Evolutionary conservation across 1,140 invertebrate genomes (phyloP).

Genomic region (Cheumatopsyche charites): DNA sequence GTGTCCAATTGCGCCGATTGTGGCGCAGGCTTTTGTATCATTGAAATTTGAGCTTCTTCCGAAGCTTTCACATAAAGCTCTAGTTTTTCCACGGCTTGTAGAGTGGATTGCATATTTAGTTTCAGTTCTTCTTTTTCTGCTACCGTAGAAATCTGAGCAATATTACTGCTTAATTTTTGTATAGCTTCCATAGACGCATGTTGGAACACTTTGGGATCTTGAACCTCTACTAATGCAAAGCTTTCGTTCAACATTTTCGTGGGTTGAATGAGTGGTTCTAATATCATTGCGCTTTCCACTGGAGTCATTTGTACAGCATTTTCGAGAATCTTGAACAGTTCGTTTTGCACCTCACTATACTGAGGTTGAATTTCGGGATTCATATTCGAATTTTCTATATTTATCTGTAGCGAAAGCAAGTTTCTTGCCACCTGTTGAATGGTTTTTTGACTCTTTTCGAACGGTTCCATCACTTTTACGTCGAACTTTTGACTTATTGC

Average conservation of each 20-base stretch:
- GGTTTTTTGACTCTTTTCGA: slow-evolving; percentile 59
- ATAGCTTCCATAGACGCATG: slow-evolving; percentile 23
- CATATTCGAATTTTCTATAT: slow-evolving; percentile 50
- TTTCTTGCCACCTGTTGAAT: slow-evolving; percentile 62
- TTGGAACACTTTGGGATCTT: slow-evolving; percentile 29
- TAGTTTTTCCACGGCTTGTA: slow-evolving; percentile 2
- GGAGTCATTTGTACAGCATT: slow-evolving; percentile 52
- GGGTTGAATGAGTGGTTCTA: slow-evolving; percentile 36
- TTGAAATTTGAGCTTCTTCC: not conserved
- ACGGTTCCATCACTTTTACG: slow-evolving; percentile 47
- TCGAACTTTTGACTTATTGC: slow-evolving; percentile 48
- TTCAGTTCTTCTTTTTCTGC: slow-evolving; percentile 24
- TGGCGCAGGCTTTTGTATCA: not conserved
- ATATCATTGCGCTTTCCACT: slow-evolving; percentile 28
- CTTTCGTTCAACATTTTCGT: slow-evolving; percentile 42
- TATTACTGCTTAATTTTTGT: slow-evolving; percentile 30
- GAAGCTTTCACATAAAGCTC: not conserved
- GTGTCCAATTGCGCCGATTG: not conserved
- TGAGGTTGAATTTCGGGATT: slow-evolving; percentile 27
- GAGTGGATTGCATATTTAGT: slow-evolving; percentile 17
- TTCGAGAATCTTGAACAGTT: slow-evolving; percentile 58
- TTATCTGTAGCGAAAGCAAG: slow-evolving; percentile 58
- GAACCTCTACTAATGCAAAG: slow-evolving; percentile 24
- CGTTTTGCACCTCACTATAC: slow-evolving; percentile 49
- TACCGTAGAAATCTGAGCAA: slow-evolving; percentile 16